Evolutionary conservation across 2,888 invertebrate genomes (phyloP).

Genomic region (Ethmia dodecea): DNA sequence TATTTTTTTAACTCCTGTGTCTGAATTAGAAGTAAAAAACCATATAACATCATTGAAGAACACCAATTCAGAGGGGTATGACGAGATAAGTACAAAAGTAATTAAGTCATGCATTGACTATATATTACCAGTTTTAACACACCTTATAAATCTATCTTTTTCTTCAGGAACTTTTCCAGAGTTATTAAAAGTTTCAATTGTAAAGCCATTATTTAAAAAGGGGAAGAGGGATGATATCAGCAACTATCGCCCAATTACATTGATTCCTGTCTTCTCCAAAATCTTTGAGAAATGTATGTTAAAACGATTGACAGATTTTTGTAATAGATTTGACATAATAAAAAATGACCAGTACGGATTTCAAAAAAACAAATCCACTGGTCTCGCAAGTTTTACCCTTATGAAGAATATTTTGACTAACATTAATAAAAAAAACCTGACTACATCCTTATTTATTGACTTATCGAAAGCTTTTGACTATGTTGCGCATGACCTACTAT

Average conservation of each 20-base stretch:
- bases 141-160: neutral
- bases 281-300: constrained; percentile 4
- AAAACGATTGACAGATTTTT: neutral
- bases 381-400: constrained; percentile 3
- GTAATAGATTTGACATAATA: constrained; percentile 3
- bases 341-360: constrained; percentile 6
- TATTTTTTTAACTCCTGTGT: neutral
- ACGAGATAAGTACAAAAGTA: neutral
- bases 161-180: neutral
- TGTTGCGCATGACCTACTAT: constrained; percentile 5
- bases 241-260: constrained; percentile 2
- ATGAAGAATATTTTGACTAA: neutral
- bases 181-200: neutral
- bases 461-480: constrained; percentile 14
- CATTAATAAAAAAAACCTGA: neutral
- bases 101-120: neutral
- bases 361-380: constrained; percentile 7
- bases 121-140: neutral
- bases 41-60: neutral
- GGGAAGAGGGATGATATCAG: neutral
- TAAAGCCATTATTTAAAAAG: neutral
- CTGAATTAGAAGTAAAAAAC: neutral
- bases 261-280: constrained; percentile 2
- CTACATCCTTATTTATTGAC: constrained; percentile 6
- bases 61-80: neutral